phyloP scores from a whole-genome alignment of 2,797 vertebrate species.

The Parambassis ranga region DNA sequence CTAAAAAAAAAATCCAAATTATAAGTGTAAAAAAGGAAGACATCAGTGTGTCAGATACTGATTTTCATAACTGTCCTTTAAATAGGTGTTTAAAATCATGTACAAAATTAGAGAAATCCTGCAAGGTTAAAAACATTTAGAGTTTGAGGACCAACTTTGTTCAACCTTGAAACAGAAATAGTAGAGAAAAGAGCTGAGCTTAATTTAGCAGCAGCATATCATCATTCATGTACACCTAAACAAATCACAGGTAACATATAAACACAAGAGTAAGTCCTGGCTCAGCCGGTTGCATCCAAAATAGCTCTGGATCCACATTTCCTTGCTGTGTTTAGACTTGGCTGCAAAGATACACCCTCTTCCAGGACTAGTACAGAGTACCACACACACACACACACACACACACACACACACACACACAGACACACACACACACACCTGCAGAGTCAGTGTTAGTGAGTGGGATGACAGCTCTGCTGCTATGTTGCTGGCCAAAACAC shows the following conservation, averaged over 20 bases:
- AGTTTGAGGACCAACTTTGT: too few relatives aligned
- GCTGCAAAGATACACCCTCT: conserved; percentile 17
- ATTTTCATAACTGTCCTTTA: too few relatives aligned
- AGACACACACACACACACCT: conserved; percentile 19
- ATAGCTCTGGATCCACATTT: conserved; percentile 24
- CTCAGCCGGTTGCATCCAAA: conserved; percentile 23
- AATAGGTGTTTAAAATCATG: too few relatives aligned
- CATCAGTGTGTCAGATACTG: too few relatives aligned
- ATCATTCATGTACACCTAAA: background rate
- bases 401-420: background rate
- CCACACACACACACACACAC: background rate
- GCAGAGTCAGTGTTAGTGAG: conserved; percentile 42
- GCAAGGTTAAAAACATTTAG: too few relatives aligned
- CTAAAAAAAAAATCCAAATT: too few relatives aligned
- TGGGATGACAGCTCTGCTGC: conserved; percentile 63
- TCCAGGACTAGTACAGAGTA: conserved; percentile 12
- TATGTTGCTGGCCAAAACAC: conserved; percentile 48
- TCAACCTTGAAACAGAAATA: background rate
- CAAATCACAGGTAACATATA: background rate
- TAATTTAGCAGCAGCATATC: background rate
- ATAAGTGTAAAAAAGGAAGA: too few relatives aligned
- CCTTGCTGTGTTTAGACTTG: conserved; percentile 27
- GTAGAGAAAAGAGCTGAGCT: background rate
- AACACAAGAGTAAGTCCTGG: background rate
- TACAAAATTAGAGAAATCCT: too few relatives aligned